Conservation (phyloP, 2,888 invertebrate species). For the Prosopocoilus inquinatus region DNA sequence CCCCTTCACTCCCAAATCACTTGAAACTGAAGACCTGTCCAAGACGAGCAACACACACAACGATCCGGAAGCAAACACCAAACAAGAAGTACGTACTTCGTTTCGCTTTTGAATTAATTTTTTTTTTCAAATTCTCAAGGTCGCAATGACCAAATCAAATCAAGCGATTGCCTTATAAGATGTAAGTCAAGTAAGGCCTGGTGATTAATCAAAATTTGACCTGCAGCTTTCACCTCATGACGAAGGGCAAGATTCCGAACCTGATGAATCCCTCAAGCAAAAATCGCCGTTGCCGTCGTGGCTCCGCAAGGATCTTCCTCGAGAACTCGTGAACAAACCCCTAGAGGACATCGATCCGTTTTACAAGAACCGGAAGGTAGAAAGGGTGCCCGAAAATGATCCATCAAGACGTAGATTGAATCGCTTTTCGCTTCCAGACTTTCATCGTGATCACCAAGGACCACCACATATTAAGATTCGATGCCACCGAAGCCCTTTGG, state of each 20-base stretch:
- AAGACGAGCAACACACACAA: constrained; percentile 96
- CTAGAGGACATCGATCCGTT: constrained; percentile 97
- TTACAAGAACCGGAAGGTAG: constrained; percentile 92
- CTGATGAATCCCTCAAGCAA: constrained; percentile 95
- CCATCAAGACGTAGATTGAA: neutral
- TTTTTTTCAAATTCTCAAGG: no score
- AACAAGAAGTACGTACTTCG: constrained; percentile 67
- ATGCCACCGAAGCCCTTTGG: constrained; percentile 94
- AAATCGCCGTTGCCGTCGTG: constrained; percentile 94
- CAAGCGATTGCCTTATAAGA: neutral
- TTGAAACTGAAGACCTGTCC: constrained; percentile 92
- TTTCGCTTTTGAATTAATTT: no score
- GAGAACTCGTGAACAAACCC: constrained; percentile 93
- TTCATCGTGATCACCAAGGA: constrained; percentile 99
- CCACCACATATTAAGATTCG: constrained; percentile 98
- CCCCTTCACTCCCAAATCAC: constrained; percentile 97
- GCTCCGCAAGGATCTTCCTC: constrained; percentile 90
- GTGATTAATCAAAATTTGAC: no score
- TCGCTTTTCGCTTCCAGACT: constrained; percentile 65
- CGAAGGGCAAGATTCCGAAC: constrained; percentile 95
- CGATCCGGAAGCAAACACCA: constrained; percentile 95
- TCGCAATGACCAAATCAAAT: no score
- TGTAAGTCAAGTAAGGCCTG: no score
- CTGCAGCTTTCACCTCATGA: constrained; percentile 51
- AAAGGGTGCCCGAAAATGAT: constrained; percentile 41